phyloP scores from a whole-genome alignment of 2,888 invertebrate species.

The Hanleya hanleyi region DNA sequence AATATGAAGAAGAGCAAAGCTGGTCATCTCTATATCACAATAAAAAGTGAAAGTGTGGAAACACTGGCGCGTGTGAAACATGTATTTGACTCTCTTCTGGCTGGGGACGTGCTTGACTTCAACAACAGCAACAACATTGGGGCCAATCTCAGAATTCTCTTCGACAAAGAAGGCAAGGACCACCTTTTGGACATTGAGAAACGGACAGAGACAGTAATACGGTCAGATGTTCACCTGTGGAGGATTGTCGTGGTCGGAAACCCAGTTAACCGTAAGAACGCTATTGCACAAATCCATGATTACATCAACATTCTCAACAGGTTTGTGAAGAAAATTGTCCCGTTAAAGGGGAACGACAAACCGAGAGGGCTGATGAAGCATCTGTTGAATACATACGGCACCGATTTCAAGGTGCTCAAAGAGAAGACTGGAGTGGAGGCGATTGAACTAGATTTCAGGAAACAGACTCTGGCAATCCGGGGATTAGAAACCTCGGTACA shows the following conservation, averaged over 20 bases:
- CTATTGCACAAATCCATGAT: conserved; percentile 25
- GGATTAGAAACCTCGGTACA: conserved; percentile 39
- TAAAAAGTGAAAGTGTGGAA: conserved; percentile 33
- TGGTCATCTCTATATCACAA: conserved; percentile 37
- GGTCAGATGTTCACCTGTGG: conserved; percentile 39
- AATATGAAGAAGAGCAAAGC: conserved; percentile 20
- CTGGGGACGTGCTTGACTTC: conserved; percentile 26
- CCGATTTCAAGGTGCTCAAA: conserved; percentile 40
- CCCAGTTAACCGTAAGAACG: conserved; percentile 15
- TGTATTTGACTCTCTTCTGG: not conserved
- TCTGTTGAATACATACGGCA: conserved; percentile 45
- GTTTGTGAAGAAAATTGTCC: conserved; percentile 16
- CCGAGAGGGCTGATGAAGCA: conserved; percentile 55
- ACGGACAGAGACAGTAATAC: conserved; percentile 31
- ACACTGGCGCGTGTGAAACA: conserved; percentile 37
- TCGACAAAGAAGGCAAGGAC: conserved; percentile 37
- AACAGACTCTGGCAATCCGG: conserved; percentile 37
- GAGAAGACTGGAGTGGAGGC: conserved; percentile 27
- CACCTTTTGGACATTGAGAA: conserved; percentile 35
- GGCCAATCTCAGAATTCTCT: conserved; percentile 26
- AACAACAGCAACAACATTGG: too few relatives aligned
- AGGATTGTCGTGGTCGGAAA: conserved; percentile 43
- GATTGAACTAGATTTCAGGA: conserved; percentile 40
- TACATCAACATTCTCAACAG: conserved; percentile 22
- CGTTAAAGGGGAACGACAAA: conserved; percentile 40